Evolutionary conservation across 1,140 invertebrate genomes (phyloP).

Genomic region (Drosophila pruinosa): DNA sequence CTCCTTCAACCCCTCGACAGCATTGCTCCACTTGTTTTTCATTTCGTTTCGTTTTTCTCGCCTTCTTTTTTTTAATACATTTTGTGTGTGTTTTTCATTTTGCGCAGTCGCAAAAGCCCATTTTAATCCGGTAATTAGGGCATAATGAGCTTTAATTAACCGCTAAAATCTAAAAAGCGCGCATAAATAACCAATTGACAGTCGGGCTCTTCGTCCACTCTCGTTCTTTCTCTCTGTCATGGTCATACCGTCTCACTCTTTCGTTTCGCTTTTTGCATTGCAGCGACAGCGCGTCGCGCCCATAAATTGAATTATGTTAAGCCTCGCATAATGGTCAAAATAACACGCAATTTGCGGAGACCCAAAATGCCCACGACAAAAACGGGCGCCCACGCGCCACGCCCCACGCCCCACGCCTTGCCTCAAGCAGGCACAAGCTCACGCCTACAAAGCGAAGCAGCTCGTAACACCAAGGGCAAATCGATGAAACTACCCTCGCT

Average conservation of each 20-base stretch:
- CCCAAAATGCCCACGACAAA: conserved; percentile 39
- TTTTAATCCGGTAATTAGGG: conserved; percentile 77
- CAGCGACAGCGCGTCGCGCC: conserved; percentile 35
- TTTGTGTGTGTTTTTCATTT: not conserved
- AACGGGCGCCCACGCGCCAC: not conserved
- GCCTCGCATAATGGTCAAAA: conserved; percentile 74
- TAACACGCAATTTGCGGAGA: conserved; percentile 70
- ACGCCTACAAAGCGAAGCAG: too few relatives aligned
- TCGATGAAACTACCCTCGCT: conserved; percentile 25
- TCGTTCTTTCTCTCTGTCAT: not conserved
- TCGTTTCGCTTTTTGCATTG: conserved; percentile 15
- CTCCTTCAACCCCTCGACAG: not conserved
- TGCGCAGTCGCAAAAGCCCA: conserved; percentile 28
- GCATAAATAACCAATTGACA: conserved; percentile 78
- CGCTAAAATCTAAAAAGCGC: conserved; percentile 75
- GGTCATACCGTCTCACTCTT: not conserved
- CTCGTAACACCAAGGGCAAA: conserved; percentile 17
- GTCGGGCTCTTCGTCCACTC: not conserved
- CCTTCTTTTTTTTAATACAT: not conserved
- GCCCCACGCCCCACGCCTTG: not conserved
- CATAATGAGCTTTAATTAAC: conserved; percentile 78
- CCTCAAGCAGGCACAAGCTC: not conserved
- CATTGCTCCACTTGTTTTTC: not conserved
- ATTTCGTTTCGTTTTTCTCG: not conserved
- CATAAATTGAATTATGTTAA: conserved; percentile 80